Base-by-base conservation (phyloP, 92 coral and sea anemone species). In the Galaxea fascicularis region DNA sequence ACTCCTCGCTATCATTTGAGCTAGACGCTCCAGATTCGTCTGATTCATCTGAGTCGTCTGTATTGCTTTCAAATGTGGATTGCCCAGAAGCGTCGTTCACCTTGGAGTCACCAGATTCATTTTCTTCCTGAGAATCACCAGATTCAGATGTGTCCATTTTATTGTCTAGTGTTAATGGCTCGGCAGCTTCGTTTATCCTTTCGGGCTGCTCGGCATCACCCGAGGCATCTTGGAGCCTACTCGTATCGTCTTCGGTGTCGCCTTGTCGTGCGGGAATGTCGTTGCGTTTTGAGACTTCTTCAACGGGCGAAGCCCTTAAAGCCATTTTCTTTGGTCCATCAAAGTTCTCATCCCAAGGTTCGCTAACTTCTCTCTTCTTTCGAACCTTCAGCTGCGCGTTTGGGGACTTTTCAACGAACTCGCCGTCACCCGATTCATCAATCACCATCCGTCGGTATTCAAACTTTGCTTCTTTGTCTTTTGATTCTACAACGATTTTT, bases 351-450 rank as follows among this genome's bases (percentile, higher is more conserved):
- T 93, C 97, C 76, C 89, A 86, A 21, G 95, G 88, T 26, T 90
- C 82, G 21, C 92, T 57, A 58, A 87, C 91, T 17, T 87, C 80
- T 54, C 91, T 69, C 4, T 95, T 92, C 69, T 90, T 90, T 39
- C 95, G 85, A n/a, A 88, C 88, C 49, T 89, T 84, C 47, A 86
- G 90, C 41, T 78, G 83, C 54, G 82, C 71, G n/a, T 90, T 82
- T 31, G 85, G 85, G 46, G 83, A 66, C 79, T 77, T 87, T 45
- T 89, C 90, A 47, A 96, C 93, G 63, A 96, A 96, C 78, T 96
- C 99, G 4, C 99, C 99, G 57, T 96, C 99, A 21, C 99, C 99
- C 10, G 94, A 95, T 74, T 96, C 98, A 53, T 96, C 99, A 79
- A 96, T 96, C 1, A 93, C 93, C 98, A 94, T 94, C 18, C 99